phyloP scores from a whole-genome alignment of 1,140 invertebrate genomes.

The Papilio dardanus region DNA sequence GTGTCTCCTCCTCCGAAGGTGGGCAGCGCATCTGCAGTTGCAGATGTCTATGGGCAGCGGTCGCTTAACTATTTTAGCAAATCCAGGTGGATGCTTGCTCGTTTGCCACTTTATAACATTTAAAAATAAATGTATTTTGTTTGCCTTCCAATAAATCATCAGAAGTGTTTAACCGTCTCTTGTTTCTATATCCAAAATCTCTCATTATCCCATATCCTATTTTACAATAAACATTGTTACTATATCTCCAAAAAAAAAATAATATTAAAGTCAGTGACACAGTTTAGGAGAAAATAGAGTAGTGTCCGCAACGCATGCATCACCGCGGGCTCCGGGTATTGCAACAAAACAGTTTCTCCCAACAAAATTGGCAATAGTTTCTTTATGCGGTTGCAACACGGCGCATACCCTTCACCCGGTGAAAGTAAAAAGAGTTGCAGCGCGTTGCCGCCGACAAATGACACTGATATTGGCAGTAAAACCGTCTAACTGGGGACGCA shows the following conservation, averaged over 20 bases:
- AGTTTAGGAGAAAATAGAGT: neutral
- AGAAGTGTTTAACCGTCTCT: too few species aligned
- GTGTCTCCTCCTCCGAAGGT: too few species aligned
- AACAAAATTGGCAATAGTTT: constrained; percentile 12
- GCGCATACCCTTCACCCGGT: neutral
- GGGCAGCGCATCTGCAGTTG: too few species aligned
- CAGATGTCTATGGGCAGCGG: too few species aligned
- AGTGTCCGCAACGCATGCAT: neutral
- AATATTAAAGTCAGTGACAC: neutral
- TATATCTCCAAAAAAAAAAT: neutral
- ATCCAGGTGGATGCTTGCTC: too few species aligned
- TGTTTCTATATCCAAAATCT: too few species aligned
- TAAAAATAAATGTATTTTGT: too few species aligned
- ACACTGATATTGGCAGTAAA: constrained; percentile 56
- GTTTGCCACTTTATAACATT: too few species aligned
- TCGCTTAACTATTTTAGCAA: too few species aligned
- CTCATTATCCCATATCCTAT: too few species aligned
- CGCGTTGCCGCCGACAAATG: constrained; percentile 50
- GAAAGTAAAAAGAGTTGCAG: constrained; percentile 37
- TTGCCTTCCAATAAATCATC: too few species aligned
- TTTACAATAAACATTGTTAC: too few species aligned
- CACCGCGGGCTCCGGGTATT: constrained; percentile 6
- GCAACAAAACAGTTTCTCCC: constrained; percentile 4
- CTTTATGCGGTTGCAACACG: constrained; percentile 10
- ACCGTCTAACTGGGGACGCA: constrained; percentile 40